Percentiles rank a stretch among this genome's conserved stretches.
phyloP scores from a whole-genome alignment of 2,888 invertebrate genomes.

The Tribolium freemani region DNA sequence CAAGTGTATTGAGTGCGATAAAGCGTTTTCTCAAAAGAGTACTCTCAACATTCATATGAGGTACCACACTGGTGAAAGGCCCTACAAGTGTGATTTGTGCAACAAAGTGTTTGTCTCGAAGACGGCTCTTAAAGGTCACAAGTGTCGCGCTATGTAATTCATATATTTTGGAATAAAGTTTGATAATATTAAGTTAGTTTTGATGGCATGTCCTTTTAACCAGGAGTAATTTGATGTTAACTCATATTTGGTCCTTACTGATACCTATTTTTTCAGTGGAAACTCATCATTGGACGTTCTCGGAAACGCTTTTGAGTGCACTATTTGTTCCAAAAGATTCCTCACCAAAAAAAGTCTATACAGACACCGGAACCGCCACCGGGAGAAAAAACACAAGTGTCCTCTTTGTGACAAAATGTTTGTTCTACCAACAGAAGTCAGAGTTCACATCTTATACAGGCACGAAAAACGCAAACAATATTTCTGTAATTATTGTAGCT shows the following conservation, averaged over 20 bases:
- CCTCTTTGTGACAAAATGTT: not conserved
- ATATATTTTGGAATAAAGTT: too few relatives aligned
- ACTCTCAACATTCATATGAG: slow-evolving; percentile 56
- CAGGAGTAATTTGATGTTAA: too few relatives aligned
- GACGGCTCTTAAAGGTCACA: not conserved
- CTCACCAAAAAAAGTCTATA: not conserved
- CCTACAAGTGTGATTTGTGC: slow-evolving; percentile 58
- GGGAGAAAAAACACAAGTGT: not conserved
- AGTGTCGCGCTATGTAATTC: not conserved
- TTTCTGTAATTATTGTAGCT: not conserved
- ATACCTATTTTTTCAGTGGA: too few relatives aligned
- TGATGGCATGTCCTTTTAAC: too few relatives aligned
- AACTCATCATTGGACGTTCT: not conserved
- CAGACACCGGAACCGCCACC: too few relatives aligned
- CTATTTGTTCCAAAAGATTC: not conserved
- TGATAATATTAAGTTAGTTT: too few relatives aligned
- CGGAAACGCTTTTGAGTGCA: not conserved
- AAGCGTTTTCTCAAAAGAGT: not conserved
- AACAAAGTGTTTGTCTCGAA: slow-evolving; percentile 2
- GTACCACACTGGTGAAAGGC: slow-evolving; percentile 60
- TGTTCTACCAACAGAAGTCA: not conserved
- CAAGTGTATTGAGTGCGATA: slow-evolving; percentile 57
- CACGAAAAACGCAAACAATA: not conserved
- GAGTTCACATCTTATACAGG: not conserved
- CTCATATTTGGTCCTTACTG: too few relatives aligned